Conservation (phyloP, 2,797 vertebrate genomes). For the Percopsis omiscomaycus region DNA sequence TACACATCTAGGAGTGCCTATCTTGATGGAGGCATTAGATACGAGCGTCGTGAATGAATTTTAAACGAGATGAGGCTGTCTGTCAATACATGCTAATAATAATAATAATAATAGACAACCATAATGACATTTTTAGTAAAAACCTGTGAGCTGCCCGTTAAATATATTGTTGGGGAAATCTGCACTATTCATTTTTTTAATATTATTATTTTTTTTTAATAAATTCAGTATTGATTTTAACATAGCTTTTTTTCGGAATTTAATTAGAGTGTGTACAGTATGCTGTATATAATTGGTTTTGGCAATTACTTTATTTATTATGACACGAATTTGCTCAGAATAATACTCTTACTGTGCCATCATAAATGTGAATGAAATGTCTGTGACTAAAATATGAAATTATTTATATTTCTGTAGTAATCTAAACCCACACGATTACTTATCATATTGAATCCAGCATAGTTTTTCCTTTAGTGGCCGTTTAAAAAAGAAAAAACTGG, state of each 20-base stretch:
- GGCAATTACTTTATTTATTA: conserved; percentile 27
- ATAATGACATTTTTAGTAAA: background rate
- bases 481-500: background rate
- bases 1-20: conserved; percentile 20
- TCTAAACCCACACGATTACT: no score
- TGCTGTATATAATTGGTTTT: conserved; percentile 17
- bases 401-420: no score
- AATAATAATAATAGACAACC: background rate
- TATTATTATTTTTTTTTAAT: conserved; percentile 8
- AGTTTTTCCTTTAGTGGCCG: background rate
- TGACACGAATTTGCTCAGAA: conserved; percentile 16
- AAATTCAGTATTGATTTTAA: conserved; percentile 29
- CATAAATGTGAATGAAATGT: conserved; percentile 25
- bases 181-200: conserved; percentile 4
- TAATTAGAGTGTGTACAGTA: conserved; percentile 27
- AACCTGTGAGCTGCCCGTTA: conserved; percentile 18
- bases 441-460: background rate
- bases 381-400: conserved; percentile 17
- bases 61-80: background rate
- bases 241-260: conserved; percentile 34
- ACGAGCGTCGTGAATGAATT: conserved; percentile 58
- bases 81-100: background rate
- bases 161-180: conserved; percentile 10
- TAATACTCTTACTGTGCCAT: conserved; percentile 42
- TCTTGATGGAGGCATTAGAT: conserved; percentile 51